phyloP scores from a whole-genome alignment of 2,888 invertebrate genomes.

The Aelia acuminata region DNA sequence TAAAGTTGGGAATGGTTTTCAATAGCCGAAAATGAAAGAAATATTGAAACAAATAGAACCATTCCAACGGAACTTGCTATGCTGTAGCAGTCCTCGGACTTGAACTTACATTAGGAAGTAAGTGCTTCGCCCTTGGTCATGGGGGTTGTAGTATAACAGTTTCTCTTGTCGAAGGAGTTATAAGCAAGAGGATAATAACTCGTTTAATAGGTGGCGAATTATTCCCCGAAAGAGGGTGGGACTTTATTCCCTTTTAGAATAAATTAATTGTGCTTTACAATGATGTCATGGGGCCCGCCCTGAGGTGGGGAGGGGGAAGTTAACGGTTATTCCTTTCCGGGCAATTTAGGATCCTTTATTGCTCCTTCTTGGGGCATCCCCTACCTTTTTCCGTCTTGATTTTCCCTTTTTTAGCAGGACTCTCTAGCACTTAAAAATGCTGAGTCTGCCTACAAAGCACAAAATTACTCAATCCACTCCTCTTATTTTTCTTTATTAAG shows the following conservation, averaged over 20 bases:
- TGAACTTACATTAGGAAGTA: not conserved
- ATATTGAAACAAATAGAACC: not conserved
- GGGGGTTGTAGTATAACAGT: not conserved
- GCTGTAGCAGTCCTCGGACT: not conserved
- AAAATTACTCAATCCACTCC: not conserved
- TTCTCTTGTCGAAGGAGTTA: not conserved
- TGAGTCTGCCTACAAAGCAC: constrained; percentile 19
- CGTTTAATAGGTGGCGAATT: not conserved
- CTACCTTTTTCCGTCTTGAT: not conserved
- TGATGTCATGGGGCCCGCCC: constrained; percentile 11
- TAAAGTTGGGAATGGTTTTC: not conserved
- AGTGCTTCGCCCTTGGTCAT: not conserved
- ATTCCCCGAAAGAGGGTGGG: not conserved
- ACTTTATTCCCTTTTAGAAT: not conserved
- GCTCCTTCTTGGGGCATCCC: not conserved
- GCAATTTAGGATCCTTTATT: constrained; percentile 20
- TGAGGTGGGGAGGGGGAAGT: not conserved
- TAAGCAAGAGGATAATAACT: not conserved
- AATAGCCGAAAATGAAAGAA: not conserved
- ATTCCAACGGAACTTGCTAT: not conserved
- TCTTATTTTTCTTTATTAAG: not conserved
- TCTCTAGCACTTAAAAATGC: constrained; percentile 19
- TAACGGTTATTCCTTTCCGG: constrained; percentile 22
- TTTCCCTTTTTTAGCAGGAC: not conserved
- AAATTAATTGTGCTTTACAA: constrained; percentile 37